Percentiles rank a stretch among this genome's conserved stretches.
Conservation (phyloP, 2,797 vertebrate species). For the Zenarchopterus dispar region DNA sequence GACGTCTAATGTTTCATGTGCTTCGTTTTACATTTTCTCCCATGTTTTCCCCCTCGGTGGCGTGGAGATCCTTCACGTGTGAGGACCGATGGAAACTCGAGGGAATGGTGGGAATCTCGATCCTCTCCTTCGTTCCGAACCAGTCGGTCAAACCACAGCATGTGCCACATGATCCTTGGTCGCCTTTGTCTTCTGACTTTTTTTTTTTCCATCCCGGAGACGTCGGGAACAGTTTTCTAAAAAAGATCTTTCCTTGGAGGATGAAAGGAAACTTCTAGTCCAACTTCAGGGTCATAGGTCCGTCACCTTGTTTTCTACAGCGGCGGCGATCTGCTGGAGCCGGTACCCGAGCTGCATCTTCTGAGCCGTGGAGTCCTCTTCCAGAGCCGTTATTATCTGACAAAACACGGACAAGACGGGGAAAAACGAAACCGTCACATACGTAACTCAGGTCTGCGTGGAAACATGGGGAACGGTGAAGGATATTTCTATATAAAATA, state of each 20-base stretch:
- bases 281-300: conserved; percentile 87
- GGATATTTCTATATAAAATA: too few relatives aligned
- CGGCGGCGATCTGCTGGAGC: conserved; percentile 96
- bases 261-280: conserved; percentile 9
- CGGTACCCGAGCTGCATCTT: conserved; percentile 99
- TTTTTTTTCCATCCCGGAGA: conserved; percentile 16
- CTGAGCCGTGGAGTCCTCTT: conserved; percentile 94
- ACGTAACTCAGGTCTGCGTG: too few relatives aligned
- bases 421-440: background rate
- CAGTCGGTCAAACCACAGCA: conserved; percentile 17
- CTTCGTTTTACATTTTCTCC: conserved; percentile 13
- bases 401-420: conserved; percentile 4
- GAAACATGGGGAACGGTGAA: too few relatives aligned
- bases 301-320: conserved; percentile 98
- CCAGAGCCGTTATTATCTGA: conserved; percentile 96
- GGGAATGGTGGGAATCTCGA: background rate
- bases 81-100: conserved; percentile 10
- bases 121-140: conserved; percentile 10
- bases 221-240: conserved; percentile 13
- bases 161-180: conserved; percentile 16
- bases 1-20: conserved; percentile 19
- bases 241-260: background rate
- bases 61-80: conserved; percentile 4
- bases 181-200: background rate
- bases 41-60: background rate